These are phyloP conservation scores for Myiozetetes cayanensis DNA, from an alignment of 2,113 vertebrate genomes.

Conservation along the genomic window DNA sequence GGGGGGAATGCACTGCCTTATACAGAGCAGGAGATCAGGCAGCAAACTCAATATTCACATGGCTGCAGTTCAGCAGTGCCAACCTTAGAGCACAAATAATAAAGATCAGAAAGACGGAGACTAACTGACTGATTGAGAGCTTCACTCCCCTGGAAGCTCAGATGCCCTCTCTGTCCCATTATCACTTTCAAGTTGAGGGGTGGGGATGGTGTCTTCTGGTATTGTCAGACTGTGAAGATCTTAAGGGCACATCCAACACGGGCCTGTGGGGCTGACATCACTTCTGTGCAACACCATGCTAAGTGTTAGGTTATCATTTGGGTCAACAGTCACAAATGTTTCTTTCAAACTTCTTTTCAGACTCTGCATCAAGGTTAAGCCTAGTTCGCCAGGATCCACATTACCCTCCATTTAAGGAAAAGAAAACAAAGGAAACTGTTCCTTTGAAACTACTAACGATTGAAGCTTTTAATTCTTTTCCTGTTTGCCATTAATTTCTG, in stretches of 20 bases:
- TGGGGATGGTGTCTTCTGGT: background rate
- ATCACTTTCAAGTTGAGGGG: background rate
- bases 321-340: background rate
- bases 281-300: background rate
- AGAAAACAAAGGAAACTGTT: conserved; percentile 27
- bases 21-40: background rate
- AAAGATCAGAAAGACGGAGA: background rate
- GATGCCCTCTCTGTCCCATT: background rate
- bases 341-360: conserved; percentile 23
- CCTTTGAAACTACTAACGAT: conserved; percentile 49
- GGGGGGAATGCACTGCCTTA: fast-evolving
- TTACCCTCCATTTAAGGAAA: background rate
- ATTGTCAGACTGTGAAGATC: background rate
- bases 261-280: background rate
- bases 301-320: background rate
- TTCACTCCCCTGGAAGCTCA: background rate
- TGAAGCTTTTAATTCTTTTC: conserved; percentile 55
- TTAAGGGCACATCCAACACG: background rate
- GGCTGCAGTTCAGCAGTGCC: background rate
- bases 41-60: background rate
- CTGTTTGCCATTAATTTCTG: conserved; percentile 53
- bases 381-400: background rate
- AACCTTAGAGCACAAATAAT: fast-evolving
- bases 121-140: background rate
- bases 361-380: conserved; percentile 9